Evolutionary conservation across 2,797 vertebrate genomes (phyloP), one percentile per base, ranked within the genome.

Genomic region (Morus bassanus): DNA sequence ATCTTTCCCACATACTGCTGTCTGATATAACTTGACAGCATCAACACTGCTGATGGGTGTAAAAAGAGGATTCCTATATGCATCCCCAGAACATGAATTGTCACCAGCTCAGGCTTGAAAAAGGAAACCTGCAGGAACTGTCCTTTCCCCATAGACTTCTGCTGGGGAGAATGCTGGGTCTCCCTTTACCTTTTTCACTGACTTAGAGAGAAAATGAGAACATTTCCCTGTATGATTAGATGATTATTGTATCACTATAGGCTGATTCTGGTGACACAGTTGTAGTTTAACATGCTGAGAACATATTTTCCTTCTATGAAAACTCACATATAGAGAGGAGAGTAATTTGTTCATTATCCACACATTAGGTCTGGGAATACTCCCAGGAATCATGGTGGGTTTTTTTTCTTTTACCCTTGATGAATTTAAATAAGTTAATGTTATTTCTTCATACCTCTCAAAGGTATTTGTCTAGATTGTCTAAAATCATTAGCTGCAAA

Each of bases 1-100:
- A 50, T 60, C 68, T 96, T 92, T 91, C 80, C 84, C 88, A 85
- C 84, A 60, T 82, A 46, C 37, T 83, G 43, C 73, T 90, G 75
- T 65, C 72, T 92, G 67, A 75, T 89, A 41, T 17, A 77, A 60
- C 68, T 87, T 74, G 84, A 95, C 88, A 90, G 72, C 60, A 85
- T 91, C 83, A 90, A 94, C 85, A 85, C 17, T 85, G 53, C 61
- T 65, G 65, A 72, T 1, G 30, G 23, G 35, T 88, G 70, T 78
- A 87, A 82, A 91, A 86, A 84, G 56, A 70, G 35, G 46, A 84
- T 86, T 90, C 83, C 59, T 79, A 13, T 43, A 45, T 59, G 63
- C 51, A 67, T 7, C 54, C 46, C 31, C 22, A 23, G 54, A 89
- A 84, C 2, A 4, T 54, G 80, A 78, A 56, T 73, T 88, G 53